Conservation (phyloP, 2,888 invertebrate genomes). For the Anorthoa munda region DNA sequence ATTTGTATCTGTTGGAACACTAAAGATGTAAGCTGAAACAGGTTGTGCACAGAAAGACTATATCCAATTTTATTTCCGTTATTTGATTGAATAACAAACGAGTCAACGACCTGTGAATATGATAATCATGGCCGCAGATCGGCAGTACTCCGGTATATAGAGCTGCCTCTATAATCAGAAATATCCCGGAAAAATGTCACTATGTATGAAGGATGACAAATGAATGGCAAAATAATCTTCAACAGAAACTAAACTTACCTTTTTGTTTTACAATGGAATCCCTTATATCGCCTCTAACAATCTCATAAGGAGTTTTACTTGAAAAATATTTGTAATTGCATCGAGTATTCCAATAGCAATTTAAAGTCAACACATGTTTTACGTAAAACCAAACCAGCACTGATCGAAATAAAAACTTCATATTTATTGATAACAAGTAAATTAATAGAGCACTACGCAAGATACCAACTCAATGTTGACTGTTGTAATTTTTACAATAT, state of each 20-base stretch:
- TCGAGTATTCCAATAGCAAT: constrained; percentile 81
- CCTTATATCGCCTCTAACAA: constrained; percentile 80
- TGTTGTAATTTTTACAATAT: not conserved
- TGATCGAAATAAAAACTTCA: constrained; percentile 15
- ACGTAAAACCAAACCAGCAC: constrained; percentile 39
- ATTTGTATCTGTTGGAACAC: not conserved
- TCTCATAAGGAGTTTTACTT: constrained; percentile 80
- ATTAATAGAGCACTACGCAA: not conserved
- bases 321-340: constrained; percentile 80
- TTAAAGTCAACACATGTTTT: constrained; percentile 48
- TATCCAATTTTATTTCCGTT: not conserved
- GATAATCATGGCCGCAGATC: not conserved
- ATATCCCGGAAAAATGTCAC: not conserved
- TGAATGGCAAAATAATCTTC: not conserved
- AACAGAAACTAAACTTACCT: constrained; percentile 23
- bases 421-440: not conserved
- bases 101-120: not conserved
- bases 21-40: not conserved
- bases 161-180: not conserved
- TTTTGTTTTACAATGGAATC: constrained; percentile 69
- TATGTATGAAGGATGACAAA: not conserved
- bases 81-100: not conserved
- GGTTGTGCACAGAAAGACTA: not conserved
- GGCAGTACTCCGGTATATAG: not conserved
- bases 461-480: constrained; percentile 11